These are phyloP conservation scores for Rhipidura dahli DNA, from an alignment of 2,113 vertebrate species.

Conservation along the genomic window DNA sequence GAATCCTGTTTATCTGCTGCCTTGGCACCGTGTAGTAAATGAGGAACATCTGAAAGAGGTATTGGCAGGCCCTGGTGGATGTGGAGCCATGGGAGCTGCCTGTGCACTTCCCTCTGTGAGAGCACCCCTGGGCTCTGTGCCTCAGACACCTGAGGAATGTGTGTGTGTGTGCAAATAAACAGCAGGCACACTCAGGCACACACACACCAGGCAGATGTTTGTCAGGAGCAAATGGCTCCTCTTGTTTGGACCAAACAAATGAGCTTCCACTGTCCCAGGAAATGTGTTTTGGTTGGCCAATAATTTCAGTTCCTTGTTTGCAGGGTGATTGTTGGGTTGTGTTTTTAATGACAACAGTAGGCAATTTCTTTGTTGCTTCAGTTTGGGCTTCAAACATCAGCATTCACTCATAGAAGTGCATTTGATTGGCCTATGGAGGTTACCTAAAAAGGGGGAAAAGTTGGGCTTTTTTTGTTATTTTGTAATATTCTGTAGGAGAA, in stretches of 20 bases:
- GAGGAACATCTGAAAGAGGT: not conserved
- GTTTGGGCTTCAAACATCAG: not conserved
- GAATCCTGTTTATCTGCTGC: not conserved
- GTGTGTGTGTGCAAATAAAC: slow-evolving; percentile 19
- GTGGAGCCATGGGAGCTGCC: not conserved
- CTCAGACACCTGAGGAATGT: not conserved
- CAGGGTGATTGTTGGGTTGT: not conserved
- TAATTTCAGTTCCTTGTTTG: not conserved
- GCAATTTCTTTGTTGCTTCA: not conserved
- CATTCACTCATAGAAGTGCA: not conserved
- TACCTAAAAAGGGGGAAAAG: not conserved
- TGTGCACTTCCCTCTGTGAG: not conserved
- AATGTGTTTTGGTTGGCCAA: not conserved
- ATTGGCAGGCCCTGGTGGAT: not conserved
- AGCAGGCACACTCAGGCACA: not conserved
- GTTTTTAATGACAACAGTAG: not conserved
- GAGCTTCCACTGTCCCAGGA: not conserved
- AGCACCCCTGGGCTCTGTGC: not conserved
- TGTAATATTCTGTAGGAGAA: not conserved
- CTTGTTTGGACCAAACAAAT: not conserved
- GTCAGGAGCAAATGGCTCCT: not conserved
- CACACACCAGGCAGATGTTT: not conserved
- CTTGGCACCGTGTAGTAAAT: not conserved
- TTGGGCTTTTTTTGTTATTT: not conserved
- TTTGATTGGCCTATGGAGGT: not conserved